Percentiles rank a stretch among this genome's conserved stretches.
Conservation (phyloP, 2,113 vertebrate species). For the Scomber colias region DNA sequence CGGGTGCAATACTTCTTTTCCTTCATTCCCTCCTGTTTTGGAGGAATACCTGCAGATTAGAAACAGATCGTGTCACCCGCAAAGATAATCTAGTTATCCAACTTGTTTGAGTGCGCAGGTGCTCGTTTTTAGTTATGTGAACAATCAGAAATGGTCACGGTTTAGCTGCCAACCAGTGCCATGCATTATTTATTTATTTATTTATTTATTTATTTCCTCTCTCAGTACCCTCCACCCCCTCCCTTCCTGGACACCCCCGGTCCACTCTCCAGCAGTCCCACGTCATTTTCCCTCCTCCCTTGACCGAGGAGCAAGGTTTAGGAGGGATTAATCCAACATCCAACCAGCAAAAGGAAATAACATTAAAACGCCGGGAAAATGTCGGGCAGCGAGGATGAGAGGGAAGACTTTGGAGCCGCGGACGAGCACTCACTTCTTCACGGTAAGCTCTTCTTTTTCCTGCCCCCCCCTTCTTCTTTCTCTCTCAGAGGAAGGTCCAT, state of each 20-base stretch:
- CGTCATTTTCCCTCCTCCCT: slow-evolving; percentile 86
- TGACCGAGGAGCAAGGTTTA: slow-evolving; percentile 76
- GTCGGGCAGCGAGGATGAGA: slow-evolving; percentile 87
- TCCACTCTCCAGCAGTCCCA: slow-evolving; percentile 75
- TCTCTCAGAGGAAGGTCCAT: slow-evolving; percentile 60
- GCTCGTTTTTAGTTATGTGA: slow-evolving; percentile 23
- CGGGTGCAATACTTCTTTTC: slow-evolving; percentile 45
- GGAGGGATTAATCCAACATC: slow-evolving; percentile 76
- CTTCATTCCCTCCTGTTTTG: slow-evolving; percentile 37
- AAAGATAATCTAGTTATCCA: slow-evolving; percentile 49
- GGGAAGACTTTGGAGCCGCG: slow-evolving; percentile 78
- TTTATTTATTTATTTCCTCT: slow-evolving; percentile 31
- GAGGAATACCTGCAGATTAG: slow-evolving; percentile 40
- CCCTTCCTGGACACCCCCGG: slow-evolving; percentile 79
- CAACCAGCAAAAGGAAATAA: slow-evolving; percentile 52
- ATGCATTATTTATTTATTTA: slow-evolving; percentile 53
- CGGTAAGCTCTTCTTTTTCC: slow-evolving; percentile 70
- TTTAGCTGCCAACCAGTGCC: slow-evolving; percentile 34
- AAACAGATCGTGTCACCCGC: slow-evolving; percentile 35
- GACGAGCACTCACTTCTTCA: slow-evolving; percentile 76
- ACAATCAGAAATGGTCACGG: slow-evolving; percentile 2
- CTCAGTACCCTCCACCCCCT: slow-evolving; percentile 60
- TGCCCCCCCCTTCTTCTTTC: neutral
- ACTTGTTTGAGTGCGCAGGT: slow-evolving; percentile 68
- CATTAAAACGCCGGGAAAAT: slow-evolving; percentile 67